A percentile compares a stretch with the other conserved stretches of the same genome.
Evolutionary conservation across 35 echinoderm and acorn worm species (phyloP).

Genomic region (Nesometra sesokonis): DNA sequence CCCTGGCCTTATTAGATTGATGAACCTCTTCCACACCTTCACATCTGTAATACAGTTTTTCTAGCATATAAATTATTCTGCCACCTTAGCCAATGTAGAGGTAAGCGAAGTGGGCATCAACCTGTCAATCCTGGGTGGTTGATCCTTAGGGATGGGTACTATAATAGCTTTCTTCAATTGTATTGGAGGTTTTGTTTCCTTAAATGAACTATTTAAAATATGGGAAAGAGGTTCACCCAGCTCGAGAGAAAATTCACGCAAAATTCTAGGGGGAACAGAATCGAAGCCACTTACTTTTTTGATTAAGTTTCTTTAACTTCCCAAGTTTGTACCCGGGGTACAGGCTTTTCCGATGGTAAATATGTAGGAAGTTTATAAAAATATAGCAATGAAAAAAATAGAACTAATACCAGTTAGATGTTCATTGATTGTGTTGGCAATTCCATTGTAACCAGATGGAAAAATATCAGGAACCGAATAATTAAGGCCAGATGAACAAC

Average conservation of each 20-base stretch:
- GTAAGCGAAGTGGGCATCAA: conserved; percentile 48
- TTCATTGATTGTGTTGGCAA: not conserved
- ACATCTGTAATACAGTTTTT: too few species aligned
- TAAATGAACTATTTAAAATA: conserved; percentile 37
- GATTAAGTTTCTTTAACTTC: too few species aligned
- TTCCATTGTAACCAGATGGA: not conserved
- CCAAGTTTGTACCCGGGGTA: too few species aligned
- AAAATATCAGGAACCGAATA: not conserved
- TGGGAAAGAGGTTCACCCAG: conserved; percentile 20
- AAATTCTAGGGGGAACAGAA: conserved; percentile 16
- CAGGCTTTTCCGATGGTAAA: not conserved
- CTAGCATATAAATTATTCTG: conserved; percentile 40
- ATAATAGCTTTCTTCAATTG: conserved; percentile 62
- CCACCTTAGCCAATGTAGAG: conserved; percentile 27
- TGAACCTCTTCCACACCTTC: too few species aligned
- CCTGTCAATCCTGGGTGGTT: conserved; percentile 30
- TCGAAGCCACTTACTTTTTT: too few species aligned
- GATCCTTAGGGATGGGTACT: conserved; percentile 35
- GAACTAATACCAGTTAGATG: not conserved
- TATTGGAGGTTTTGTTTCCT: conserved; percentile 5
- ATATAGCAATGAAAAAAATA: not conserved
- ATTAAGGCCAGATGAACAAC: not conserved
- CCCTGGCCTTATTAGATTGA: too few species aligned
- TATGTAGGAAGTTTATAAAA: not conserved
- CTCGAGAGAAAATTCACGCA: conserved; percentile 49